phyloP scores from a whole-genome alignment of 2,888 invertebrate species.

The Athetis lepigone region DNA sequence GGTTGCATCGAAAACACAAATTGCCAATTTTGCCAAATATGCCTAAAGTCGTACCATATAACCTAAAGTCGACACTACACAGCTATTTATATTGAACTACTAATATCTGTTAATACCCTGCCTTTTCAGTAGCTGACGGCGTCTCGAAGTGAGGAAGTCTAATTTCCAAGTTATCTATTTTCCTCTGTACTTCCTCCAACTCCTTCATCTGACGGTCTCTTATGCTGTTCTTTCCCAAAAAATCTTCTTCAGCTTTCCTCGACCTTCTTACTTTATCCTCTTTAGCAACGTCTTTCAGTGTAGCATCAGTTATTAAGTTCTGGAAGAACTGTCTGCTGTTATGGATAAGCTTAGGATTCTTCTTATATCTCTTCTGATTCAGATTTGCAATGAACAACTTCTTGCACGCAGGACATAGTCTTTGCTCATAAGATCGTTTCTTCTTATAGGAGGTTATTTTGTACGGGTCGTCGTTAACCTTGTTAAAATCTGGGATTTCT shows the following conservation, averaged over 20 bases:
- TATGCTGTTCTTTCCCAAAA: conserved; percentile 58
- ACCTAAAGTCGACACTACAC: conserved; percentile 20
- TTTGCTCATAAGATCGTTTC: conserved; percentile 62
- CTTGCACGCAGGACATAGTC: conserved; percentile 62
- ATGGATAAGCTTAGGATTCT: conserved; percentile 51
- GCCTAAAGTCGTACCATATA: too few species aligned
- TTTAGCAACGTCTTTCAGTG: conserved; percentile 30
- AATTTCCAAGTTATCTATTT: conserved; percentile 64
- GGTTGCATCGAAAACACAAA: too few species aligned
- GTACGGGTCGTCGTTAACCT: conserved; percentile 16
- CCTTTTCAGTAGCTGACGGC: not conserved
- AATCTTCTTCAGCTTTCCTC: not conserved
- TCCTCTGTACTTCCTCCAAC: conserved; percentile 69
- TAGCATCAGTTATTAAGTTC: conserved; percentile 25
- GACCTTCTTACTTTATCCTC: not conserved
- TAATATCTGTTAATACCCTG: not conserved
- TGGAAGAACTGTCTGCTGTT: conserved; percentile 67
- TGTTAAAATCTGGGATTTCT: conserved; percentile 12
- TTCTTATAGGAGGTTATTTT: conserved; percentile 28
- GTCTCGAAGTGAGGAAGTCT: conserved; percentile 23
- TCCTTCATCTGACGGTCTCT: conserved; percentile 66
- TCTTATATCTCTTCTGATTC: conserved; percentile 32
- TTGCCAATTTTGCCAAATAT: too few species aligned
- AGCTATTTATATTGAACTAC: not conserved
- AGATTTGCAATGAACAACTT: conserved; percentile 49